Base-by-base conservation (phyloP, 2,888 invertebrate genomes). In the Nesidiocoris tenuis region DNA sequence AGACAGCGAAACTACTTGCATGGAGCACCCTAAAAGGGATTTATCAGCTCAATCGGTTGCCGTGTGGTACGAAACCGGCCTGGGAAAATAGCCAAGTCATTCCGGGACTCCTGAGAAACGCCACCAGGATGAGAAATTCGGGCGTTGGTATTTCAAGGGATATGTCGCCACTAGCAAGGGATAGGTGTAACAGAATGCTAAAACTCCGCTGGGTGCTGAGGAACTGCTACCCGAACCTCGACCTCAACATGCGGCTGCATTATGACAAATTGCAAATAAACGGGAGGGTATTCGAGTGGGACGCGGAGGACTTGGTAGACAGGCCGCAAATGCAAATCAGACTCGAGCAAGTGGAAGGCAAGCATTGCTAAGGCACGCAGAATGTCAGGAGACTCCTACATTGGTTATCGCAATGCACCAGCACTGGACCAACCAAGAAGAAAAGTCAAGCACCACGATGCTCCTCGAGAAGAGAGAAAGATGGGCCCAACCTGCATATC, bases 1-100 rank as follows among this genome's bases (percentile, higher is more conserved):
- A 66, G 18, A 66, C 66, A 39, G 24, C 66, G 17, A 39, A 66
- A 66, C 2, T 66, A 17, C 19, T 66, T 19, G 16, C 66, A 17
- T 66, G 66, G 66, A 66, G 66, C 25, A 66, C 66, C 2, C 25
- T n/a, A 16, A 66, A 66, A 3, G 39, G 39, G 3, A 39, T 39
- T 39, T 39, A 39, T 39, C 3, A 39, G 12, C 3, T 39, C 12
- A 39, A 39, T 12, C 39, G 39, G 3, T 12, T 39, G 5, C 39
- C 39, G 12, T 39, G 12, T 12, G 39, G 39, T 3, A 39, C 39
- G 12, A 39, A 39, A 39, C 39, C 39, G 39, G 39, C n/a, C n/a
- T n/a, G n/a, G 39, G 39, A 39, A 39, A 39, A 39, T 12, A 39
- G 12, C 39, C 12, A 7, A 39, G 39, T 39, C 12, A 39, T 39